These are phyloP conservation scores for Leucozona laternaria DNA, from an alignment of 2,888 invertebrate genomes.

Conservation along the genomic window DNA sequence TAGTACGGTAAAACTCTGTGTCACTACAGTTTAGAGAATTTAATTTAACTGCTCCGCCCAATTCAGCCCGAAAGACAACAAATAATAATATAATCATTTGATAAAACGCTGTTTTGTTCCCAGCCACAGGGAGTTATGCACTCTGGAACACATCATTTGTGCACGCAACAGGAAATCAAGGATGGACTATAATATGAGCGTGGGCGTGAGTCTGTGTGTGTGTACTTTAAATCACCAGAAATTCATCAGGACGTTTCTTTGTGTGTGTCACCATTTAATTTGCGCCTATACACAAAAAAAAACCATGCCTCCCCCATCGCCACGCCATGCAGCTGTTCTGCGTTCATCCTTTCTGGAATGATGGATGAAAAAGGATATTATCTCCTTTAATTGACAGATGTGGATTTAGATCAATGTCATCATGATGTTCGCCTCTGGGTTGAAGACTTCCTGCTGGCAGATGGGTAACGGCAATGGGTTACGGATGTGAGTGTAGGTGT, in stretches of 20 bases:
- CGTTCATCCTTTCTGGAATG: slow-evolving; percentile 29
- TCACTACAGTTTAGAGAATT: slow-evolving; percentile 51
- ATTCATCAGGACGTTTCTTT: neutral
- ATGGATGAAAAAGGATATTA: slow-evolving; percentile 71
- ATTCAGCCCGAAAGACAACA: neutral
- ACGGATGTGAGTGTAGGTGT: neutral
- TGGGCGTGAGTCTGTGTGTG: neutral
- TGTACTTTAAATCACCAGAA: neutral
- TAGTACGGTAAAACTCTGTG: slow-evolving; percentile 14
- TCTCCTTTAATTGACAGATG: slow-evolving; percentile 68
- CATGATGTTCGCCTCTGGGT: slow-evolving; percentile 3
- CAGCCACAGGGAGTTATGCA: slow-evolving; percentile 14
- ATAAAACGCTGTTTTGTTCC: slow-evolving; percentile 24
- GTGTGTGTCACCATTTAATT: slow-evolving; percentile 48
- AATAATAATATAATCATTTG: slow-evolving; percentile 47
- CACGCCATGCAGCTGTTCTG: neutral
- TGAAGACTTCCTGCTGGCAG: neutral
- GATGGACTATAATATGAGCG: neutral
- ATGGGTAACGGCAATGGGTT: too few relatives aligned
- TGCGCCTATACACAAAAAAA: slow-evolving; percentile 43
- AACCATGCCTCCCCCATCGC: neutral
- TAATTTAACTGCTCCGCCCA: slow-evolving; percentile 31
- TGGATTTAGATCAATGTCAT: slow-evolving; percentile 71
- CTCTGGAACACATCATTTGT: neutral
- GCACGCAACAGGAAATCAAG: slow-evolving; percentile 37